phyloP scores from a whole-genome alignment of 2,888 invertebrate species.

The Hedychridium roseum region DNA sequence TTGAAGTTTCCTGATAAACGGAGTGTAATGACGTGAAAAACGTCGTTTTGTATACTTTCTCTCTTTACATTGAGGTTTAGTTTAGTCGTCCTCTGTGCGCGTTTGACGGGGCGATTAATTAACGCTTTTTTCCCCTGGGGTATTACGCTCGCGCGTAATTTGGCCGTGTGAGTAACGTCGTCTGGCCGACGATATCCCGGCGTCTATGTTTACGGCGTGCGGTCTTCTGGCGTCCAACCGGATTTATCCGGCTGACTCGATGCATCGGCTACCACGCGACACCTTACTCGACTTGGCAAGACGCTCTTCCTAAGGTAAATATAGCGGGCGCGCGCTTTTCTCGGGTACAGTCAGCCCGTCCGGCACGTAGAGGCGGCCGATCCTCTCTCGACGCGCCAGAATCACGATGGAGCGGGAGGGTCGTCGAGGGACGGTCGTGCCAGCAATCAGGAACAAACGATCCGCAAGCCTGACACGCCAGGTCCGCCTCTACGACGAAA shows the following conservation, averaged over 20 bases:
- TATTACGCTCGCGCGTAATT: too few relatives aligned
- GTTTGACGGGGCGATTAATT: too few relatives aligned
- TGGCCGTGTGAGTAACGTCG: constrained; percentile 26
- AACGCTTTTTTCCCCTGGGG: too few relatives aligned
- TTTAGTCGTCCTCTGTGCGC: too few relatives aligned
- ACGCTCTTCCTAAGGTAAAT: constrained; percentile 48
- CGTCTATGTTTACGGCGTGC: constrained; percentile 42
- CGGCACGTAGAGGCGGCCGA: constrained; percentile 20
- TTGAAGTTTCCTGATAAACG: too few relatives aligned
- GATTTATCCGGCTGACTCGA: constrained; percentile 47
- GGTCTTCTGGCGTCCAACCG: constrained; percentile 48
- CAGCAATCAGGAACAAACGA: constrained; percentile 7
- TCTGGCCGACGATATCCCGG: constrained; percentile 30
- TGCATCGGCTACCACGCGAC: constrained; percentile 46
- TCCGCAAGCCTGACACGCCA: too few relatives aligned
- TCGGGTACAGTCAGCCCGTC: constrained; percentile 36
- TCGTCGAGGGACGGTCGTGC: background rate
- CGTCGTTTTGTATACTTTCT: too few relatives aligned
- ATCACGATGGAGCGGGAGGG: constrained; percentile 1
- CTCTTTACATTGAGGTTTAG: too few relatives aligned
- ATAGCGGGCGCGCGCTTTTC: constrained; percentile 39
- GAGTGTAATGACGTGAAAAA: too few relatives aligned
- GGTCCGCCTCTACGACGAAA: too few relatives aligned
- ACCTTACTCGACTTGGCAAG: constrained; percentile 59
- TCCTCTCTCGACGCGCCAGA: constrained; percentile 6